Evolutionary conservation across 2,797 vertebrate genomes (phyloP), one percentile per base, ranked within the genome.

Genomic region (Sebastiscus albofasciatus): DNA sequence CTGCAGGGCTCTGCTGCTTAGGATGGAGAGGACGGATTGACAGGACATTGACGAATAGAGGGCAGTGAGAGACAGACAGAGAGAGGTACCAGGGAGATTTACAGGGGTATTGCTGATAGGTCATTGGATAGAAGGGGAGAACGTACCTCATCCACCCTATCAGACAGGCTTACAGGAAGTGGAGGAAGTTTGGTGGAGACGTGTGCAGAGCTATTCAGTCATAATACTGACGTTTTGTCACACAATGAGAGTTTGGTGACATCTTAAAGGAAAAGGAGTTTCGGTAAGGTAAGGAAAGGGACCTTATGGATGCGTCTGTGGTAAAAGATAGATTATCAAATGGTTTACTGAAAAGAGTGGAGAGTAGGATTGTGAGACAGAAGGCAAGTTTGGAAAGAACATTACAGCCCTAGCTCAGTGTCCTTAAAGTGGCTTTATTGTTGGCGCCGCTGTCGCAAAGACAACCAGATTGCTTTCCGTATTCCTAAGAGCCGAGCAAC

Each of bases 1-100:
- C 80, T 71, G 77, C 83, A 80, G 85, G 65, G 61, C 75, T 85
- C 84, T 75, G 73, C 72, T 79, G 61, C 74, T 81, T n/a, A 61
- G 49, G 73, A 79, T 76, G 49, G 66, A 81, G 39, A 67, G 77
- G 66, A 60, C 31, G 61, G 75, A 85, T 54, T 75, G 80, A 88
- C 68, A 67, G 69, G 58, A 52, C 60, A 76, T 36, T 0, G 54
- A 75, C 2, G 4, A 34, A 74, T 42, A 72, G 29, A 87, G 39
- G 56, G 56, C 13, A 27, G 59, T 58, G 59, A 71, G 59, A 67
- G 68, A 75, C 39, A 36, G 73, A 68, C 46, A 14, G 55, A 73
- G 62, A 77, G 59, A 62, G 67, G 42, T 59, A 58, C 36, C 26
- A 34, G 42, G 66, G 67, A 80, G 82, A 79, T 83, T 91, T 84